Conservation (phyloP, 2,113 vertebrate genomes). For the Pedetes capensis region DNA sequence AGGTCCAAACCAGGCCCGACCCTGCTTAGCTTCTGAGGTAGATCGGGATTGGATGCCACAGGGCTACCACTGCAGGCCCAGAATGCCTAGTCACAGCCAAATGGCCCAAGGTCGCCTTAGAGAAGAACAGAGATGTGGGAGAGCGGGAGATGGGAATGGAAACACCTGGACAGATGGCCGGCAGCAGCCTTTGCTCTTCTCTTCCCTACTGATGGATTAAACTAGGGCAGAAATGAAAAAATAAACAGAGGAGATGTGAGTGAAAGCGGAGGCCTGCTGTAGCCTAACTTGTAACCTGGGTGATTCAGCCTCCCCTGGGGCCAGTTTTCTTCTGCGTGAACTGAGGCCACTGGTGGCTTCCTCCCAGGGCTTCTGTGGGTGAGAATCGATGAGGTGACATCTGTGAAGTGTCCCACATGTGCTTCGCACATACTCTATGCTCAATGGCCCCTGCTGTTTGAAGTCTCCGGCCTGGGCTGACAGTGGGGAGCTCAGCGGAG, state of each 20-base stretch:
- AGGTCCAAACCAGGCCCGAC: no score
- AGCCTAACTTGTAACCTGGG: neutral
- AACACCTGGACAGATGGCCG: neutral
- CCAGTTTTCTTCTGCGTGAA: neutral
- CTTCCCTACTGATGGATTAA: neutral
- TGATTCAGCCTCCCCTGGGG: rapidly evolving
- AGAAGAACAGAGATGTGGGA: neutral
- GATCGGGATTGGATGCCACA: no score
- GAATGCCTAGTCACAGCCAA: rapidly evolving
- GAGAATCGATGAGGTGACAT: neutral
- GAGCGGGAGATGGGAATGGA: neutral
- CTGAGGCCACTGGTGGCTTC: rapidly evolving
- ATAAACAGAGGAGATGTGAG: neutral
- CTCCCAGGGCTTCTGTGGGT: neutral
- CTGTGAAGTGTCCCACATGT: neutral
- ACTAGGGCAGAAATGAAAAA: neutral
- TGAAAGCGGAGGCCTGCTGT: neutral
- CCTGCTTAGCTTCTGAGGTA: no score
- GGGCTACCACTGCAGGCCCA: no score
- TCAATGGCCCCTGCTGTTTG: neutral
- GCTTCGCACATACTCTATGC: rapidly evolving
- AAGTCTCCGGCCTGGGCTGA: no score
- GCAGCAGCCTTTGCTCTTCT: neutral
- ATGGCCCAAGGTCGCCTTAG: neutral
- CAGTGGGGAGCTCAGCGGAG: neutral